A percentile compares a stretch with the other conserved stretches of the same genome.
These are phyloP conservation scores for Xiphophorus birchmanni DNA, from an alignment of 2,797 vertebrate species.

Conservation along the genomic window DNA sequence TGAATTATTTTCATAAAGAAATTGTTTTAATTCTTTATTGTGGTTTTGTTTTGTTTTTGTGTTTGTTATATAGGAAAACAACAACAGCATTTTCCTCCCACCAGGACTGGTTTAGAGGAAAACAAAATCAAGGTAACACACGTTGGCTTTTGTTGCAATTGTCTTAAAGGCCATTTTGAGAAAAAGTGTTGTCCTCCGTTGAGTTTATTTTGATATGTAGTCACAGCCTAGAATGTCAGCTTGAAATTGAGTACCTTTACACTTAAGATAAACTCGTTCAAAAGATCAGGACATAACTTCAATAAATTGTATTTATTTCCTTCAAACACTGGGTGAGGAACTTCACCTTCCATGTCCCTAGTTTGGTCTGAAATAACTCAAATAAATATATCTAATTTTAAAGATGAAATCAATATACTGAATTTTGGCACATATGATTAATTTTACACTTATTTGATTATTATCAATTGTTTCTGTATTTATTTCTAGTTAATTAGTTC, in stretches of 20 bases:
- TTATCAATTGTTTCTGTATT: no score
- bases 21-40: neutral
- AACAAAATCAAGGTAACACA: slow-evolving; percentile 70
- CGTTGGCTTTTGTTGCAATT: neutral
- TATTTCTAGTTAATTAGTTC: no score
- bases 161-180: slow-evolving; percentile 1
- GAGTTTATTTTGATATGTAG: neutral
- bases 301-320: no score
- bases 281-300: neutral
- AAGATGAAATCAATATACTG: no score
- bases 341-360: no score
- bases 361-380: no score
- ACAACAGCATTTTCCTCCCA: slow-evolving; percentile 53
- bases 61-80: slow-evolving; percentile 58
- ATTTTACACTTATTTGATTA: no score
- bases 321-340: no score
- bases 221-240: neutral
- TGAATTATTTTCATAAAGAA: neutral
- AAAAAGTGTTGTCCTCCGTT: neutral
- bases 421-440: no score
- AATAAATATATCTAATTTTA: no score
- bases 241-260: neutral
- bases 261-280: neutral
- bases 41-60: slow-evolving; percentile 28
- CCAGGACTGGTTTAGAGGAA: slow-evolving; percentile 49